Evolutionary conservation across 2,888 invertebrate genomes (phyloP), one percentile per base, ranked within the genome.

Genomic region (Phanerotoma sp.): DNA sequence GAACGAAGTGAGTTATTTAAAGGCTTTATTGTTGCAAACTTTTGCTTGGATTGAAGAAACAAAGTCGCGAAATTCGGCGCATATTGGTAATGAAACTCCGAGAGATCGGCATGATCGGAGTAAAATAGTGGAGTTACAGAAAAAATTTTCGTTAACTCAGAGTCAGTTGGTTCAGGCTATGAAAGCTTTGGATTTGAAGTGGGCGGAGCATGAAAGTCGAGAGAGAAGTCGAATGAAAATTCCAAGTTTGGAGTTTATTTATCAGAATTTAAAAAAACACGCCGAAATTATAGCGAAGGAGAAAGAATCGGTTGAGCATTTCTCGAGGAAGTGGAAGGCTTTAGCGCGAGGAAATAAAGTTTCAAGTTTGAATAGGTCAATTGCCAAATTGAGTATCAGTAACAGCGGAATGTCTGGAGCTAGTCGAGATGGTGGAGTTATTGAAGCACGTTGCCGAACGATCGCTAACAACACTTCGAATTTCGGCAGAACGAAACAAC

Each of bases 181-280:
- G 59, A 83, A 84, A 56, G 83, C 85, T 3, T 79, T 94, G 3
- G 91, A 93, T 69, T 81, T 85, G 47, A 87, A 90, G 63, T 93
- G 92, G 92, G 83, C 85, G 22, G 84, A 79, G 71, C 71, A 64
- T 15, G 67, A 70, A 18, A 66, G 66, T 15, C 65, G 66, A 2
- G 70, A 72, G 22, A 65, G 63, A 16, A 66, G 72, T 5, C 72
- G 71, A 54, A 82, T 86, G 79, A 83, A 84, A 55, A 82, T 86
- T 13, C 91, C 91, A 0, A 85, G 85, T 25, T 77, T 90, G 64
- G 91, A 92, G 67, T 84, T 86, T 25, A 84, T 92, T 7, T 93
- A 91, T 77, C 89, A 91, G 67, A 87, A 89, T 0, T 79, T 93
- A 68, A 85, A 88, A 22, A 85, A 84, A 56, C 87, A 92, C 60